Evolutionary conservation across 2,797 vertebrate species (phyloP).

Genomic region (Acanthurus tractus): DNA sequence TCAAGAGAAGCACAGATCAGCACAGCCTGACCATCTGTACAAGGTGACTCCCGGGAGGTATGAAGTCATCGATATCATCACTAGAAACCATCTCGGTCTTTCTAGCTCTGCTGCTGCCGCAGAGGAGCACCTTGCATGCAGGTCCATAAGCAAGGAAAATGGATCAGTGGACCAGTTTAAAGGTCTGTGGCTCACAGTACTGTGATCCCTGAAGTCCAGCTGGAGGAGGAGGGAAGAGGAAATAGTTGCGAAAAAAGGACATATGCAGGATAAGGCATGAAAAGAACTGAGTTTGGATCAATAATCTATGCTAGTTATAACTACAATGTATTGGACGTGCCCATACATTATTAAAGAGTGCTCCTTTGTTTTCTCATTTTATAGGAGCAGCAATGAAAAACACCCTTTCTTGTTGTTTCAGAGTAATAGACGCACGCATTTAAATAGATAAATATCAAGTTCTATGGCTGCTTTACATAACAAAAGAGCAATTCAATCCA

Average conservation of each 20-base stretch:
- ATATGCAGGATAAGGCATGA: conserved; percentile 9
- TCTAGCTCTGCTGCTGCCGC: conserved; percentile 40
- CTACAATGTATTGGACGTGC: conserved; percentile 11
- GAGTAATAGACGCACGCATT: neutral
- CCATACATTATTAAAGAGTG: conserved; percentile 2
- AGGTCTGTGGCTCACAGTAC: conserved; percentile 34
- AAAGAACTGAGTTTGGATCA: conserved; percentile 31
- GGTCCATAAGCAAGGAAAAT: conserved; percentile 27
- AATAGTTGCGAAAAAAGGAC: conserved; percentile 37
- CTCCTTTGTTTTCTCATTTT: neutral
- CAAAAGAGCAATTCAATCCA: conserved; percentile 15
- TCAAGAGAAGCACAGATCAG: conserved; percentile 40
- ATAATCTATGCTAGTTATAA: conserved; percentile 29
- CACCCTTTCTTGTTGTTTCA: neutral
- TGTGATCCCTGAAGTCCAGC: conserved; percentile 42
- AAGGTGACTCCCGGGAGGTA: conserved; percentile 66
- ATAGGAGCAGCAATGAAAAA: neutral
- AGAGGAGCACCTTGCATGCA: conserved; percentile 46
- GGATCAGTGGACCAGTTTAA: conserved; percentile 48
- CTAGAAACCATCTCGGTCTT: conserved; percentile 56
- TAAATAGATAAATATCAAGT: conserved; percentile 1
- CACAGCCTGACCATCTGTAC: conserved; percentile 51
- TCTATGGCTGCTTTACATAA: conserved; percentile 17
- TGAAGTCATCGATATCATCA: conserved; percentile 51
- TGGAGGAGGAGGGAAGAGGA: conserved; percentile 23